These are phyloP conservation scores for Baryphthengus martii DNA, from an alignment of 2,113 vertebrate species.

Conservation along the genomic window DNA sequence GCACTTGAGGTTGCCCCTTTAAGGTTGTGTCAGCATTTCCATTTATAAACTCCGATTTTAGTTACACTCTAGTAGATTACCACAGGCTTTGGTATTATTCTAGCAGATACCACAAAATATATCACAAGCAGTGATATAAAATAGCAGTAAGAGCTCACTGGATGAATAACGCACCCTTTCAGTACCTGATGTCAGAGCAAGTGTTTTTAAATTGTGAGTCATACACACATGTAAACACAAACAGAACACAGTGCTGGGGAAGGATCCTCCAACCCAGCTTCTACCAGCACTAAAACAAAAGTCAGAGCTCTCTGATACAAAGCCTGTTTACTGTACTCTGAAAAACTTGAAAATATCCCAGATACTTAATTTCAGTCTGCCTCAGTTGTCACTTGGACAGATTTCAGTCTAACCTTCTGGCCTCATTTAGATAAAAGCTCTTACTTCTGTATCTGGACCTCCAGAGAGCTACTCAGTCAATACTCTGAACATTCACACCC, in stretches of 20 bases:
- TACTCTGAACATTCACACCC: background rate
- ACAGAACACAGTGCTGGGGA: background rate
- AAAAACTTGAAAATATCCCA: background rate
- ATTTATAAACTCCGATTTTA: constrained; percentile 46
- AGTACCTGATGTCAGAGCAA: background rate
- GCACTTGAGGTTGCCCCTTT: constrained; percentile 42
- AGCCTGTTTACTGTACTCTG: background rate
- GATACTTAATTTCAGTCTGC: background rate
- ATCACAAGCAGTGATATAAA: background rate
- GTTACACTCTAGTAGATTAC: constrained; percentile 27
- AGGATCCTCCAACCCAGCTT: background rate
- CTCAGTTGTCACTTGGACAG: background rate
- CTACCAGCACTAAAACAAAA: background rate
- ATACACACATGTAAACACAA: background rate
- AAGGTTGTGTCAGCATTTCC: constrained; percentile 57
- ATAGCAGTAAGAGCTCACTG: background rate
- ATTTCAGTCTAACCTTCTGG: background rate
- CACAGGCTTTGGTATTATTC: constrained; percentile 10
- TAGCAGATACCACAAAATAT: background rate
- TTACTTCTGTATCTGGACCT: background rate
- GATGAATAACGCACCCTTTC: background rate
- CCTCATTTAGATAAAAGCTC: constrained; percentile 39
- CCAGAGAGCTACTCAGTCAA: background rate
- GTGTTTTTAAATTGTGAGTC: background rate
- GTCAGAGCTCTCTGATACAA: background rate